Evolutionary conservation across 2,888 invertebrate species (phyloP).

Genomic region (Rotaria socialis): DNA sequence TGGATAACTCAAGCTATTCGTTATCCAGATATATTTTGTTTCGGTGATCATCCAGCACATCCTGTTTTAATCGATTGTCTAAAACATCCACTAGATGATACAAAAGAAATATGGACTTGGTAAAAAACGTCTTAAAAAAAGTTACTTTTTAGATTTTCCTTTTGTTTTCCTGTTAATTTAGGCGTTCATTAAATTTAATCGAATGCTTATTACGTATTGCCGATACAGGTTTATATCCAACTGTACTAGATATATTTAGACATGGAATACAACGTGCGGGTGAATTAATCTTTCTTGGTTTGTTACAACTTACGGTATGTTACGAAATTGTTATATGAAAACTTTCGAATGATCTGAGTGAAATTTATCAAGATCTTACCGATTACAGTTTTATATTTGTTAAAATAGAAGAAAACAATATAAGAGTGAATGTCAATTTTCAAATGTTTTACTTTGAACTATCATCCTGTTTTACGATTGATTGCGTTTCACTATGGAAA

Average conservation of each 20-base stretch:
- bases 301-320: conserved; percentile 70
- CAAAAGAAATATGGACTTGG: conserved; percentile 63
- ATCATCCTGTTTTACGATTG: no score
- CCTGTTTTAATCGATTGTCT: conserved; percentile 79
- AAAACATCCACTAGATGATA: conserved; percentile 89
- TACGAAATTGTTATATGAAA: no score
- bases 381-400: no score
- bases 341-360: not conserved
- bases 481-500: no score
- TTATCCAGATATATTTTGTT: conserved; percentile 84
- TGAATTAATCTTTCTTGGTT: conserved; percentile 80
- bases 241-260: conserved; percentile 82
- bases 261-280: conserved; percentile 86
- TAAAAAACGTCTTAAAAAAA: not conserved
- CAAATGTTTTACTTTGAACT: no score
- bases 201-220: conserved; percentile 80
- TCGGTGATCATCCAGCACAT: conserved; percentile 83
- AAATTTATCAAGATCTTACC: no score
- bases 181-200: conserved; percentile 80
- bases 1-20: conserved; percentile 79
- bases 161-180: conserved; percentile 49
- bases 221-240: conserved; percentile 76
- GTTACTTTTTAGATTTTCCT: not conserved
- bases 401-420: no score
- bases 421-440: no score